Evolutionary conservation across 2,888 invertebrate species (phyloP), one percentile per base, ranked within the genome.

Genomic region (Hetaerina titia): DNA sequence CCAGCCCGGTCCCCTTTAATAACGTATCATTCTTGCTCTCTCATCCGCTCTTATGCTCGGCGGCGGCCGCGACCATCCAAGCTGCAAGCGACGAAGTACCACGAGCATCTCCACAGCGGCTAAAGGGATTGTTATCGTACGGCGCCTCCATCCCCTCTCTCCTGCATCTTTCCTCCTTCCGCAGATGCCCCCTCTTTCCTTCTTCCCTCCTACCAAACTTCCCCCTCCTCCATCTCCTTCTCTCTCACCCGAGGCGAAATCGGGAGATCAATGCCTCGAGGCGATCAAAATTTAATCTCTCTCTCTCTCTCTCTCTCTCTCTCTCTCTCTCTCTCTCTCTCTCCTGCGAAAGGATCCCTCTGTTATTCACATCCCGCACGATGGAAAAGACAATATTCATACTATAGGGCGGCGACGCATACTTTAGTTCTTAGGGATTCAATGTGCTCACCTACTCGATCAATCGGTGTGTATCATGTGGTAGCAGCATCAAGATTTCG

Each of bases 241-340:
- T 90, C 90, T 90, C 90, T 13, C 9, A n/a, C 25, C 60, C 4
- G 60, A 63, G 31, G 90, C n/a, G 90, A 25, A 90, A 60, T 25
- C n/a, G 90, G 57, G 13, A 58, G 69, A 69, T 69, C 22, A 69
- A 69, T 69, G 69, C 69, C 69, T 69, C 22, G 69, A 69, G 69
- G 69, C n/a, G 69, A 69, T 69, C 69, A 69, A 69, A 69, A 69
- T 69, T 69, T 69, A 69, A 69, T 69, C 69, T 69, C 69, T 6
- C 22, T 60, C 60, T 60, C 60, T 11, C 11, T 11, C 11, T 69
- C 69, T 69, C 69, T 6, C 22, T 60, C 60, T 60, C 60, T 69
- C 69, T 69, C 69, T 6, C 22, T 60, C 60, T 60, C 60, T 11
- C 11, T 11, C 11, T 69, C 69, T 69, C 69, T 6, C 22, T 60